Base-by-base conservation (phyloP, 2,113 vertebrate genomes). In the Mus spicilegus region DNA sequence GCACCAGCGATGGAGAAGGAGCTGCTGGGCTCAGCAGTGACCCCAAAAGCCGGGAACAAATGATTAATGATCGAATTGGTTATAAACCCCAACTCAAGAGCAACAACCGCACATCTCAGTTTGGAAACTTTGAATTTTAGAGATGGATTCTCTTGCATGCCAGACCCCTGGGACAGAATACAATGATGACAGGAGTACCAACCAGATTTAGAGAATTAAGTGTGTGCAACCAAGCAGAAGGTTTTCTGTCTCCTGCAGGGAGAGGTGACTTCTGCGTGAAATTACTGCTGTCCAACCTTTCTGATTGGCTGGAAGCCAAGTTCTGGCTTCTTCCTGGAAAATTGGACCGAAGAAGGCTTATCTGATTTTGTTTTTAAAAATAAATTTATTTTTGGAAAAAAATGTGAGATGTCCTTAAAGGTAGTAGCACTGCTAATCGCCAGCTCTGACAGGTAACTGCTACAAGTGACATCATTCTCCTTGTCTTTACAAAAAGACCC, bases 41-140 rank as follows among this genome's bases (percentile, higher is more conserved):
- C 2, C 98, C 99, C 24, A 99, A 98, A 78, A 99, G 98, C n/a
- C 98, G 99, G 96, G 99, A 99, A 94, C 99, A 99, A 97, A 98
- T 99, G 91, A 99, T 99, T 85, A 99, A 99, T 24, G 99, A 99
- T 89, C 98, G 99, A 75, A 99, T 99, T 42, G 99, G 99, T 63
- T 99, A 99, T 98, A 99, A 99, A 90, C 99, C 99, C 1, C 99
- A 99, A 97, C 99, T 99, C 77, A 99, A 99, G 97, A 98, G 99
- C 0, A 99, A 98, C 81, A 99, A 99, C 24, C 99, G 99, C 92
- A 98, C 99, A 0, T 99, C 99, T 0, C 98, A 99, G 46, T 99
- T 99, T 97, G 99, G 99, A 90, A 99, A 99, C 97, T 99, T 99
- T 97, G 99, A 99, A 94, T 99, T 99, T 98, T 99, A 91, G 90